A percentile compares a stretch with the other conserved stretches of the same genome.
These are phyloP conservation scores for Trichacis sp. DNA, from an alignment of 2,888 invertebrate species.

Conservation along the genomic window DNA sequence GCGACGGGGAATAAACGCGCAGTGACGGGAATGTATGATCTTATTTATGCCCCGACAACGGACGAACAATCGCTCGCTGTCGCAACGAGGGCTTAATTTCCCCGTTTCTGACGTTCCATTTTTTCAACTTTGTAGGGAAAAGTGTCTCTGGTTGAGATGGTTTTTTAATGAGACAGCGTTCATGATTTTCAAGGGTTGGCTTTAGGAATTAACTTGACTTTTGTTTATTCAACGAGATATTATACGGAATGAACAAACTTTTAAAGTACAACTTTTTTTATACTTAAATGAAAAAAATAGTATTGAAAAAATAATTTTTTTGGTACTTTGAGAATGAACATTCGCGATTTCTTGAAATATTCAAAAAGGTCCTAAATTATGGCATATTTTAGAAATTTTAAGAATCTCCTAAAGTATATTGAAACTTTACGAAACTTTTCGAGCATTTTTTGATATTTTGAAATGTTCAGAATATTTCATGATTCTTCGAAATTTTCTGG, in stretches of 20 bases:
- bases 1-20: background rate
- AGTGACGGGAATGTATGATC: constrained; percentile 1
- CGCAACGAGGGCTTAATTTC: background rate
- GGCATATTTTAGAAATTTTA: background rate
- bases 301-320: background rate
- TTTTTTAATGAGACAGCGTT: background rate
- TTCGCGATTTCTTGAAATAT: background rate
- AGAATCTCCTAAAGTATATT: no score
- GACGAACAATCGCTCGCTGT: background rate
- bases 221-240: no score
- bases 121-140: background rate
- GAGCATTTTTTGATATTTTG: background rate
- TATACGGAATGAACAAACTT: no score
- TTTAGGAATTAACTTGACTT: no score
- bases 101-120: background rate
- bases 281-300: no score
- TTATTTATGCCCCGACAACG: background rate
- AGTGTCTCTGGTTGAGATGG: background rate
- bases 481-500: background rate
- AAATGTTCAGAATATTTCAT: background rate
- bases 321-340: background rate
- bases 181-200: background rate
- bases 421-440: no score
- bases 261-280: no score
- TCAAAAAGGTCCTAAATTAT: no score